Percentiles rank a stretch among this genome's conserved stretches.
Evolutionary conservation across 2,797 vertebrate species (phyloP).

Genomic region (Limnodromus scolopaceus): DNA sequence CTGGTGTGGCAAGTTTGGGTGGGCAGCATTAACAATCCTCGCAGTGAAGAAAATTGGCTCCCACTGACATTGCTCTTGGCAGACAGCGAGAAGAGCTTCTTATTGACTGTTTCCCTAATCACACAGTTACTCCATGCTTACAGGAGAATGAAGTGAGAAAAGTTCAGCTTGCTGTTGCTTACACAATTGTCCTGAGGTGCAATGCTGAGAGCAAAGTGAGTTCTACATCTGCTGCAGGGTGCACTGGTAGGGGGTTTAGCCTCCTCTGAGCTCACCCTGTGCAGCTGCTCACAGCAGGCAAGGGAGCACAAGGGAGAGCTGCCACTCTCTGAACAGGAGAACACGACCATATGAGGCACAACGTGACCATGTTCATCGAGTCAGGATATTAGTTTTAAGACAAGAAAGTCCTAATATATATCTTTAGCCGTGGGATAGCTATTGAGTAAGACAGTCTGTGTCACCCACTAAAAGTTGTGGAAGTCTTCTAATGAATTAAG

Average conservation of each 20-base stretch:
- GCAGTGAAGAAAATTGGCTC: not conserved
- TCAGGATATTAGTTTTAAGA: not conserved
- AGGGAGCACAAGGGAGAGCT: not conserved
- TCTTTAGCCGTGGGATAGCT: not conserved
- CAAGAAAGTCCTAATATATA: not conserved
- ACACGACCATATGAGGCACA: not conserved
- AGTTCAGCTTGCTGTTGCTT: not conserved
- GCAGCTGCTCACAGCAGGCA: not conserved
- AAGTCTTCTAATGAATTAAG: not conserved
- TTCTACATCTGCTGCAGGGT: not conserved
- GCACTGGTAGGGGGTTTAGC: rapidly evolving
- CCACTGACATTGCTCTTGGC: not conserved
- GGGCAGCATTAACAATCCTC: not conserved
- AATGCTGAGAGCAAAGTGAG: not conserved
- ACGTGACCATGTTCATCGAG: rapidly evolving
- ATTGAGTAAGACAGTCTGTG: not conserved
- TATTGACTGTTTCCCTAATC: not conserved
- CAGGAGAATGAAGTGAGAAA: not conserved
- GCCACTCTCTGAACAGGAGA: not conserved
- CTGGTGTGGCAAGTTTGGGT: not conserved
- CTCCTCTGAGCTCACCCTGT: not conserved
- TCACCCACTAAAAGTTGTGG: not conserved
- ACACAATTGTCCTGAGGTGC: not conserved
- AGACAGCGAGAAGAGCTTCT: not conserved
- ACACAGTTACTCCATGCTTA: not conserved